Conservation (phyloP, 2,113 vertebrate species). For the Scopus umbretta region DNA sequence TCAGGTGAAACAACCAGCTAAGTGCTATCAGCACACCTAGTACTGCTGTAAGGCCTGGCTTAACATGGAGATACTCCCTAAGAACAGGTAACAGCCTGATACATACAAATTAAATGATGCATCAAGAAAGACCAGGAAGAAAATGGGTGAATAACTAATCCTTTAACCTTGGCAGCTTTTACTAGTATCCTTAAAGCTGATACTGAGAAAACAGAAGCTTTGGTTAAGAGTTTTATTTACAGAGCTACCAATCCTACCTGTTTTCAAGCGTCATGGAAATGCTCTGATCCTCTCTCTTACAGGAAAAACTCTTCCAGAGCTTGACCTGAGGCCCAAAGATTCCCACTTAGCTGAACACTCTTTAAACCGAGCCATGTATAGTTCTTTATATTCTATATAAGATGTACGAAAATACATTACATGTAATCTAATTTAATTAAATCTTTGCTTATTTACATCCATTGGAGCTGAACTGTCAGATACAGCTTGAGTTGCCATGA, state of each 20-base stretch:
- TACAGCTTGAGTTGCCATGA: background rate
- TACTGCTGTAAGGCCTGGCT: background rate
- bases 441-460: background rate
- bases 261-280: background rate
- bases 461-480: background rate
- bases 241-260: background rate
- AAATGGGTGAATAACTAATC: background rate
- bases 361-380: background rate
- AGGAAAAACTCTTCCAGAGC: background rate
- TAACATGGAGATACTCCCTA: accelerated
- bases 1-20: background rate
- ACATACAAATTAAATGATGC: background rate
- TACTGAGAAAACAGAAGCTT: background rate
- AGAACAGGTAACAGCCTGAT: accelerated
- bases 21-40: background rate
- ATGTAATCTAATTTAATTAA: background rate
- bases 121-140: background rate
- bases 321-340: background rate
- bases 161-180: background rate
- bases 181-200: background rate
- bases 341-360: background rate
- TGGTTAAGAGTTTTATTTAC: background rate
- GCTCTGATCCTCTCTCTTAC: background rate
- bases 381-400: background rate
- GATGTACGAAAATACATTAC: background rate